Percentiles rank a stretch among this genome's conserved stretches.
phyloP scores from a whole-genome alignment of 2,113 vertebrate species.

The Mobula birostris region DNA sequence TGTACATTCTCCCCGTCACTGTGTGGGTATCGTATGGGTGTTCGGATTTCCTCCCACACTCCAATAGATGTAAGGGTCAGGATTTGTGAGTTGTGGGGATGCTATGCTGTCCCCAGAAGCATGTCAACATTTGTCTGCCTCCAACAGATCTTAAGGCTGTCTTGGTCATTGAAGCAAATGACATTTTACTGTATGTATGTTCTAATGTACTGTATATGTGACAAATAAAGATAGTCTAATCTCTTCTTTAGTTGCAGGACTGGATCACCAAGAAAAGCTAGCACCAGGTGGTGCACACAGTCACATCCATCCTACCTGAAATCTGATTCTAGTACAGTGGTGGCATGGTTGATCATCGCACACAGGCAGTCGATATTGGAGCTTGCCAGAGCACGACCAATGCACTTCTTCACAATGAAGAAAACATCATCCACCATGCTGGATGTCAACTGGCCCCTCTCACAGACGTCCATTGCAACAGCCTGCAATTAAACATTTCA shows the following conservation, averaged over 20 bases:
- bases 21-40: too few relatives aligned
- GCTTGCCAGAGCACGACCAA: slow-evolving; percentile 87
- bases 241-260: not conserved
- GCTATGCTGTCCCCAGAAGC: too few relatives aligned
- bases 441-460: slow-evolving; percentile 89
- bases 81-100: too few relatives aligned
- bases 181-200: too few relatives aligned
- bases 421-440: slow-evolving; percentile 98
- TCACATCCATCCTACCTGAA: slow-evolving; percentile 68
- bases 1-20: too few relatives aligned
- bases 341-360: slow-evolving; percentile 97
- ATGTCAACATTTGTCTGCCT: too few relatives aligned
- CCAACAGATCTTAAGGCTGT: too few relatives aligned
- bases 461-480: slow-evolving; percentile 83
- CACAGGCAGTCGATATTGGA: slow-evolving; percentile 95
- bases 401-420: slow-evolving; percentile 98
- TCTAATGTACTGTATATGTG: too few relatives aligned
- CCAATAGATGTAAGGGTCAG: too few relatives aligned
- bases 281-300: not conserved
- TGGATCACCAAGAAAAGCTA: not conserved
- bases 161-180: too few relatives aligned
- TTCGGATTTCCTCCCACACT: too few relatives aligned
- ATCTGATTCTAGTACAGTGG: slow-evolving; percentile 84
- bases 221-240: too few relatives aligned
- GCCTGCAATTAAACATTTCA: slow-evolving; percentile 58